phyloP scores from a whole-genome alignment of 2,888 invertebrate genomes.

The Mesorhabditis belari region DNA sequence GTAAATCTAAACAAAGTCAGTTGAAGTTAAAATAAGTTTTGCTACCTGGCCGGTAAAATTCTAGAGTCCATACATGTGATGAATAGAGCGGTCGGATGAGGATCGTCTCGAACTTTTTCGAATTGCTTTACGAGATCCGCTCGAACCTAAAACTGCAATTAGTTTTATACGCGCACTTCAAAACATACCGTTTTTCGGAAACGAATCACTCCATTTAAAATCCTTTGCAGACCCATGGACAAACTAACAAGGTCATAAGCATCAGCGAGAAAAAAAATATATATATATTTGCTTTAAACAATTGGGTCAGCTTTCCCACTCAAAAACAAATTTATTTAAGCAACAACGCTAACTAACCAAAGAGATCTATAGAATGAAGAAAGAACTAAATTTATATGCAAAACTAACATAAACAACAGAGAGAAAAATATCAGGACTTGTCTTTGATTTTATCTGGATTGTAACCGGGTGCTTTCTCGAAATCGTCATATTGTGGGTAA shows the following conservation, averaged over 20 bases:
- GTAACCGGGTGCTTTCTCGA: constrained; percentile 30
- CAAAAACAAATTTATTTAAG: not conserved
- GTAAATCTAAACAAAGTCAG: constrained; percentile 17
- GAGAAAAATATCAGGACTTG: not conserved
- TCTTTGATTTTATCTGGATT: constrained; percentile 4
- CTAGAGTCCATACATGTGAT: constrained; percentile 97
- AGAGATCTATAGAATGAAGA: not conserved
- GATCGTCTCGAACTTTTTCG: constrained; percentile 78
- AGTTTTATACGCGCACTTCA: not conserved
- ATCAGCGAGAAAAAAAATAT: not conserved
- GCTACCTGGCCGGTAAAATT: constrained; percentile 82
- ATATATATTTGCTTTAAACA: too few species aligned
- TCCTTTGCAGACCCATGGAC: constrained; percentile 31
- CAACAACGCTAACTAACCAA: too few species aligned
- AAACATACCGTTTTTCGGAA: constrained; percentile 42
- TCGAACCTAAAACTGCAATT: not conserved
- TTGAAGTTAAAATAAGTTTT: not conserved
- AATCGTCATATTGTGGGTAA: constrained; percentile 38
- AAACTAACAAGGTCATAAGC: constrained; percentile 1
- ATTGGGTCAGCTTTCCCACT: too few species aligned
- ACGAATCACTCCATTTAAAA: constrained; percentile 44
- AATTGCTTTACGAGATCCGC: constrained; percentile 69
- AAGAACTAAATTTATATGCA: not conserved
- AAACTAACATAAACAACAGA: not conserved
- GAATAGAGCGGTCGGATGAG: constrained; percentile 90